Evolutionary conservation across 2,113 vertebrate genomes (phyloP).

Genomic region (Daphoenositta chrysoptera): DNA sequence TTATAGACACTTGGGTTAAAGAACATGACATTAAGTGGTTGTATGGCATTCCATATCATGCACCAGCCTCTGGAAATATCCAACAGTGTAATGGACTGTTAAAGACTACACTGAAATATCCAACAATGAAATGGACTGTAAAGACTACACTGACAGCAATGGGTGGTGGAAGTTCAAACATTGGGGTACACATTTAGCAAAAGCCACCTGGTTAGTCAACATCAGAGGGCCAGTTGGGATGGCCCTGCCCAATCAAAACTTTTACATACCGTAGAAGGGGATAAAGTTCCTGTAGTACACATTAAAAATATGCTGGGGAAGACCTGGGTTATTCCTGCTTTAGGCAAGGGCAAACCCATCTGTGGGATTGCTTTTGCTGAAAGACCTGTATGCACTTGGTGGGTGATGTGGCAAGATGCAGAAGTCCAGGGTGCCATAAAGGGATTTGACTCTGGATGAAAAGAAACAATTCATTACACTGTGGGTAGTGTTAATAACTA

Average conservation of each 20-base stretch:
- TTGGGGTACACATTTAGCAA: not conserved
- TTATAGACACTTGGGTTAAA: not conserved
- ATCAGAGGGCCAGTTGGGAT: not conserved
- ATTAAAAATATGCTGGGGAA: not conserved
- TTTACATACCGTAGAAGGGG: not conserved
- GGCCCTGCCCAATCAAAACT: not conserved
- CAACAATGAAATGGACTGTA: not conserved
- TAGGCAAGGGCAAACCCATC: not conserved
- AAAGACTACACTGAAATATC: not conserved
- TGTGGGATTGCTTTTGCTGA: not conserved
- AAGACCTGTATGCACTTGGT: not conserved
- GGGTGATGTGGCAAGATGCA: not conserved
- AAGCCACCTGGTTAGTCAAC: not conserved
- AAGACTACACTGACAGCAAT: not conserved
- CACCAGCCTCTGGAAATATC: not conserved
- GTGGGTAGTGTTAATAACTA: not conserved
- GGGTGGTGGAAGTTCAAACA: not conserved
- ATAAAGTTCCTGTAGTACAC: not conserved
- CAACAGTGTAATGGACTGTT: not conserved
- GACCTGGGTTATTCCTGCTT: not conserved
- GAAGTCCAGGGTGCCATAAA: not conserved
- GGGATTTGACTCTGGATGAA: not conserved
- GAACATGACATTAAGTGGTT: too few species aligned
- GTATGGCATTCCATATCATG: fast-evolving
- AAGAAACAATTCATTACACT: not conserved